Conservation (phyloP, 35 echinoderm and acorn worm species). For the Lytechinus pictus region DNA sequence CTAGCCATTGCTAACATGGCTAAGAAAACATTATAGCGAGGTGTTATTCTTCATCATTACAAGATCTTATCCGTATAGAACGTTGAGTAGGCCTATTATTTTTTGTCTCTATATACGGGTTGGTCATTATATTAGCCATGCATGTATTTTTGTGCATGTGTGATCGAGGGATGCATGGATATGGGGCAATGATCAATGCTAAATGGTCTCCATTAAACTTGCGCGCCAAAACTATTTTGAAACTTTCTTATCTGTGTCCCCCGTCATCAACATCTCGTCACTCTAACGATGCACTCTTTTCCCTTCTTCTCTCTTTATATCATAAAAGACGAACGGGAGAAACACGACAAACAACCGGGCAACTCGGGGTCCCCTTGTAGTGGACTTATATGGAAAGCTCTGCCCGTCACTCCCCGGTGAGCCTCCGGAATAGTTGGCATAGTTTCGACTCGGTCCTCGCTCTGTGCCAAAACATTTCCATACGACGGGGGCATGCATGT, state of each 20-base stretch:
- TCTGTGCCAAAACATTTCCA: conserved; percentile 36
- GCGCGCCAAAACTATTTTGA: background rate
- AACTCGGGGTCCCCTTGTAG: background rate
- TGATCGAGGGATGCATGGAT: too few species aligned
- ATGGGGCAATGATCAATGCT: background rate
- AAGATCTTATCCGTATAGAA: too few species aligned
- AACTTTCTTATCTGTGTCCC: background rate
- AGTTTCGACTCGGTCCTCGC: conserved; percentile 1
- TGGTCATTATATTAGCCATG: background rate
- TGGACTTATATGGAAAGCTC: background rate
- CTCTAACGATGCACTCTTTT: background rate
- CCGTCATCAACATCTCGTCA: background rate
- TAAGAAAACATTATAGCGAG: too few species aligned
- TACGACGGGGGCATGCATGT: background rate
- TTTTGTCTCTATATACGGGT: background rate
- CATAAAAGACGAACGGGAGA: background rate
- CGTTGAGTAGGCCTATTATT: background rate
- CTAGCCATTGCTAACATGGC: too few species aligned
- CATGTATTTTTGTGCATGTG: background rate
- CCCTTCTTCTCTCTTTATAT: background rate
- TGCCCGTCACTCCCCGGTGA: background rate
- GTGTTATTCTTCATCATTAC: too few species aligned
- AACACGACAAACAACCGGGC: background rate
- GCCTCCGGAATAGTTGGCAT: conserved; percentile 35
- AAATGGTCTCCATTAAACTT: background rate